Evolutionary conservation across 2,888 invertebrate genomes (phyloP), one percentile per base, ranked within the genome.

Genomic region (Trichogramma dendrolimi): DNA sequence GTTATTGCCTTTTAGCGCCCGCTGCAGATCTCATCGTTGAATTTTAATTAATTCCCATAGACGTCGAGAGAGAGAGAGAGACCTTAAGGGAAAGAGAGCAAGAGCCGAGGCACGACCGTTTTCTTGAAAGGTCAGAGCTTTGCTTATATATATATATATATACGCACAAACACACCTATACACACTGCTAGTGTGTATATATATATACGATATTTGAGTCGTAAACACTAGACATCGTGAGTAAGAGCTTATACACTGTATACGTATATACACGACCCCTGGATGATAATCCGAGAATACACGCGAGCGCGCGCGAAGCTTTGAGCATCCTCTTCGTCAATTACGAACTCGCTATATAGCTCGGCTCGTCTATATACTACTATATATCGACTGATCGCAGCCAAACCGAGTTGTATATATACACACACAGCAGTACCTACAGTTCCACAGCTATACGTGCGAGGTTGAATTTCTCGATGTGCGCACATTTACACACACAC

Each of bases 1-100:
- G 59, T 66, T 64, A 66, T 66, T 61, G 54, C 58, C 60, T 40
- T 46, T 55, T 60, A 48, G 44, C 49, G 40, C 52, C 2, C 44
- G 40, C 40, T 11, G 8, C 10, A 0, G 49, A 27, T 27, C 51
- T 39, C 55, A 40, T 27, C 39, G 41, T 51, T 40, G 42, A 51
- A 38, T 44, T 58, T 55, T 60, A 60, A 63, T 60, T 63, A 50
- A 55, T 60, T 58, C 40, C 40, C 40, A 60, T 60, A 57, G 58
- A 54, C 60, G 40, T 8, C 40, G 44, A 14, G 44, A 7, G 44
- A 14, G 46, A 6, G 10, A 8, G 4, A 8, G 42, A 27, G 27
- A 27, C 27, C 27, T 27, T 27, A 63, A 27, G 11, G 48, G 44
- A 14, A 49, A 7, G 44, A 14, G 46, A 49, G 11, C n/a, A 5